Evolutionary conservation across 2,797 vertebrate genomes (phyloP), one percentile per base, ranked within the genome.

Genomic region (Myiotriccus ornatus): DNA sequence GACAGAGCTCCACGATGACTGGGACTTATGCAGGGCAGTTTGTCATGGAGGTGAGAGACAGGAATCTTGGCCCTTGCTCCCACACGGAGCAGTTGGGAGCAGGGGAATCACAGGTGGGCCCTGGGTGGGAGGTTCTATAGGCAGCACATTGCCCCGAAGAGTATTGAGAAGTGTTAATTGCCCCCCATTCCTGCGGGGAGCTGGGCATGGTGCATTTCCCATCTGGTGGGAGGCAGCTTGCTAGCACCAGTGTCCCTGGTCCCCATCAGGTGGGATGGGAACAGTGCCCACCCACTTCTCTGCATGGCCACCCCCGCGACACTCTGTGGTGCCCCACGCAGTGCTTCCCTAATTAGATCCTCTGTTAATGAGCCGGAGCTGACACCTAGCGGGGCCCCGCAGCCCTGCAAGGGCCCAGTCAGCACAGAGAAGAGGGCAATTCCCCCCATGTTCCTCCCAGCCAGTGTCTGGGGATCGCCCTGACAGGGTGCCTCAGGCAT

Each of bases 1-100:
- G 98, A 35, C 98, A 98, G 95, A 98, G 98, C 91, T 98, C 98
- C 78, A 98, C 98, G 2, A 98, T 98, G 98, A 98, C 98, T 0
- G 98, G 98, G 41, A 98, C 98, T 32, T 98, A 98, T 0, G 98
- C 98, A 0, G 98, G 98, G 34, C 98, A 98, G 94, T 98, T 98
- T 11, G 98, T 98, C 92, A 98, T 98, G 98, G 98, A 98, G 98
- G 98, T 98, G 84, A 97, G 91, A 63, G 62, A 68, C 0, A 5
- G 41, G n/a, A 10, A 67, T 21, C 16, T 47, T n/a, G n/a, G 39
- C 30, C 25, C 39, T 67, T 7, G 1, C 3, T n/a, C 24, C 21
- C 34, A 7, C 0, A 1, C 34, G 16, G 37, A 81, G n/a, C 3
- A 25, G n/a, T n/a, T 39, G 34, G 41, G 16, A 53, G 37, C 37